phyloP scores from a whole-genome alignment of 2,888 invertebrate genomes.

The Drosophila limbata region DNA sequence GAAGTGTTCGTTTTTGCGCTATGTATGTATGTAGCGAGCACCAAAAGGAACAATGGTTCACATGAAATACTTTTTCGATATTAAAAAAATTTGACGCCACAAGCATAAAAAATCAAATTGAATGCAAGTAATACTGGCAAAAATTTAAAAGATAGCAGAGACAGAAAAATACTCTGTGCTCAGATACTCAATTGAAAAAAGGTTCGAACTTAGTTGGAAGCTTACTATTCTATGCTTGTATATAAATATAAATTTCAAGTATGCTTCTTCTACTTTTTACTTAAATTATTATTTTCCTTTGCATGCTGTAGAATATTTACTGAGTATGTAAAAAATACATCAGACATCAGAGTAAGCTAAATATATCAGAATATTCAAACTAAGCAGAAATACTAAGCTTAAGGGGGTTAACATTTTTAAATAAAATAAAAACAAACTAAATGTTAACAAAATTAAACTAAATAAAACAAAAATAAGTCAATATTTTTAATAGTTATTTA shows the following conservation, averaged over 20 bases:
- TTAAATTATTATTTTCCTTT: too few relatives aligned
- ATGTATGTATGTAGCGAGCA: constrained; percentile 17
- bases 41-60: constrained; percentile 18
- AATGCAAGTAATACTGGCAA: background rate
- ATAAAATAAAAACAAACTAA: too few relatives aligned
- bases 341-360: too few relatives aligned
- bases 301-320: too few relatives aligned
- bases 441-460: too few relatives aligned
- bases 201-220: too few relatives aligned
- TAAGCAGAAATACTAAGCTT: too few relatives aligned
- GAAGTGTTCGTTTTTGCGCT: constrained; percentile 35
- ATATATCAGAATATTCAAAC: background rate
- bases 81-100: constrained; percentile 57
- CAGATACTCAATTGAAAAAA: background rate
- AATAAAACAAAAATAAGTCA: background rate
- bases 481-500: background rate
- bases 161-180: background rate
- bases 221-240: too few relatives aligned
- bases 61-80: constrained; percentile 32
- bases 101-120: constrained; percentile 6
- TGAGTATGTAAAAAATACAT: background rate
- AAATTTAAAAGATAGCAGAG: background rate
- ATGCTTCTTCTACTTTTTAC: too few relatives aligned
- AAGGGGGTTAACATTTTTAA: too few relatives aligned
- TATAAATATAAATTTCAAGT: too few relatives aligned